A percentile compares a stretch with the other conserved stretches of the same genome.
Conservation (phyloP, 1,140 invertebrate species). For the Atopsyche davidsoni region DNA sequence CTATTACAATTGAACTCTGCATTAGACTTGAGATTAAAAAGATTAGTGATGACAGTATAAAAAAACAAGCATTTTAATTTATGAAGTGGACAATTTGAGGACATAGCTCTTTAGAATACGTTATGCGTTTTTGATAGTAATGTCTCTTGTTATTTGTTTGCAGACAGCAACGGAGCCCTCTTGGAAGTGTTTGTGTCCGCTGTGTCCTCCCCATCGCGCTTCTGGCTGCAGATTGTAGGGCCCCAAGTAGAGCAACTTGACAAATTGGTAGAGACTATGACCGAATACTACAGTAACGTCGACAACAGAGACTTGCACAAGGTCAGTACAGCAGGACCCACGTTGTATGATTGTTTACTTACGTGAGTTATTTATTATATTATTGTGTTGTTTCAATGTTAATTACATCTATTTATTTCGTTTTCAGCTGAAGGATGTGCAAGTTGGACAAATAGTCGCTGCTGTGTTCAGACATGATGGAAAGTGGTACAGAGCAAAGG, state of each 20-base stretch:
- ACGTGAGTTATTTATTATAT: background rate
- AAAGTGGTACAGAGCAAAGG: conserved; percentile 63
- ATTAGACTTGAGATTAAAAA: no score
- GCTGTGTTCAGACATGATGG: conserved; percentile 68
- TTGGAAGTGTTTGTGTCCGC: conserved; percentile 80
- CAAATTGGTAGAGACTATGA: conserved; percentile 69
- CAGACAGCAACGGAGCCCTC: conserved; percentile 44
- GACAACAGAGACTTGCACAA: conserved; percentile 56
- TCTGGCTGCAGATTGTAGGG: conserved; percentile 78
- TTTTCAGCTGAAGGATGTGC: conserved; percentile 46
- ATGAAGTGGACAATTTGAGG: no score
- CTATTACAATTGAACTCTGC: no score
- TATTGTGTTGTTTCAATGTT: background rate
- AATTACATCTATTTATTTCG: background rate
- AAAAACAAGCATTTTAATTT: no score
- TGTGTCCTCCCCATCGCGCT: conserved; percentile 66
- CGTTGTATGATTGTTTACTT: background rate
- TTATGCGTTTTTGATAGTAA: no score
- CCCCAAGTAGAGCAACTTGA: conserved; percentile 65
- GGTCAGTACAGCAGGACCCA: conserved; percentile 37
- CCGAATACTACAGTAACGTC: conserved; percentile 61
- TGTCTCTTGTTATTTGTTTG: background rate
- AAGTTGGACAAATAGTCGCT: conserved; percentile 69
- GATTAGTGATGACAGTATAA: no score
- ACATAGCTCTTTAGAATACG: no score